Percentiles rank a stretch among this genome's conserved stretches.
These are phyloP conservation scores for Zoanthus gigantus DNA, from an alignment of 92 coral and sea anemone genomes.

Conservation along the genomic window DNA sequence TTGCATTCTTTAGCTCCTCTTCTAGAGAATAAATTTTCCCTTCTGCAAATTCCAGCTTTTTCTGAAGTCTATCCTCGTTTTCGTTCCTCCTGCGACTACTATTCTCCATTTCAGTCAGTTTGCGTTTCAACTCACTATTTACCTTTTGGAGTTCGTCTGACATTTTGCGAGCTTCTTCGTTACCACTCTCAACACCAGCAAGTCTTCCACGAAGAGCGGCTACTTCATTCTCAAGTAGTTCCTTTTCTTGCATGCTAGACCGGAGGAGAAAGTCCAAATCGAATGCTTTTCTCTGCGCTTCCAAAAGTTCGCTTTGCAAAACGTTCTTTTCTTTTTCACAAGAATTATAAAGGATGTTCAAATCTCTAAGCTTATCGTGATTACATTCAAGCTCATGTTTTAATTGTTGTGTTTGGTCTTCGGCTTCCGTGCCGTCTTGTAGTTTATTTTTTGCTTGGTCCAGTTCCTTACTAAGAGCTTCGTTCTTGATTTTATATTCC, in stretches of 20 bases:
- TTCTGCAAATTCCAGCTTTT: slow-evolving; percentile 54
- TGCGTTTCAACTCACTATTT: slow-evolving; percentile 59
- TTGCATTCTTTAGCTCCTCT: slow-evolving; percentile 54
- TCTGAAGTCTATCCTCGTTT: slow-evolving; percentile 58
- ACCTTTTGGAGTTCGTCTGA: slow-evolving; percentile 55
- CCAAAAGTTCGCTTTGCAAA: slow-evolving; percentile 69
- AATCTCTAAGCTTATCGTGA: slow-evolving; percentile 58
- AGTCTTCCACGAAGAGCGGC: slow-evolving; percentile 53
- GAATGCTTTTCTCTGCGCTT: slow-evolving; percentile 61
- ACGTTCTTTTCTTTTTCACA: slow-evolving; percentile 74
- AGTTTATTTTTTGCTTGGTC: slow-evolving; percentile 32
- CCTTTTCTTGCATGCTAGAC: slow-evolving; percentile 67
- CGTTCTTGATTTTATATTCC: slow-evolving; percentile 58
- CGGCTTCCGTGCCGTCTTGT: background rate
- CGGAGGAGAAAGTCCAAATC: slow-evolving; percentile 62
- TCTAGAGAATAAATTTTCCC: slow-evolving; percentile 56
- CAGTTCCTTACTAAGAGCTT: slow-evolving; percentile 49
- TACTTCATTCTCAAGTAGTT: slow-evolving; percentile 68
- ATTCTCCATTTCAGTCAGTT: slow-evolving; percentile 52
- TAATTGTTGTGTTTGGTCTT: slow-evolving; percentile 35
- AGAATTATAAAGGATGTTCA: slow-evolving; percentile 63
- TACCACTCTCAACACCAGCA: slow-evolving; percentile 49
- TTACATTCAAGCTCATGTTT: slow-evolving; percentile 68
- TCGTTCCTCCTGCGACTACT: slow-evolving; percentile 51
- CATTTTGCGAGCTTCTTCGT: slow-evolving; percentile 46